phyloP scores from a whole-genome alignment of 2,113 vertebrate genomes.

The Apteryx mantelli region DNA sequence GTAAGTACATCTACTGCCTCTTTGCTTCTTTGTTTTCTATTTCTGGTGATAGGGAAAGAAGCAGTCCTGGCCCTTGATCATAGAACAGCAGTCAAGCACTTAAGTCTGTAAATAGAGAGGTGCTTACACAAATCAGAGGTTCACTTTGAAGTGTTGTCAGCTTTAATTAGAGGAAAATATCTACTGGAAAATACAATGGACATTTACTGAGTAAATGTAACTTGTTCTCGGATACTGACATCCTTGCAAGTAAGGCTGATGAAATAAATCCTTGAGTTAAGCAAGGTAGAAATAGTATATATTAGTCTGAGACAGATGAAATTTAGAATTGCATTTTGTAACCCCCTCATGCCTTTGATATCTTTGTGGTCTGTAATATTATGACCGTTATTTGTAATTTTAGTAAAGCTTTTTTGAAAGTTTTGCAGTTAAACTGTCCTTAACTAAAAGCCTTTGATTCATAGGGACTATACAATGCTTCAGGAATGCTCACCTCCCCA shows the following conservation, averaged over 20 bases:
- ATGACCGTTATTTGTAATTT: not conserved
- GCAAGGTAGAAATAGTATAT: not conserved
- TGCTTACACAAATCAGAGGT: not conserved
- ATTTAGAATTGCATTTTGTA: not conserved
- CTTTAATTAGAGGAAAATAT: not conserved
- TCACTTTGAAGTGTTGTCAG: not conserved
- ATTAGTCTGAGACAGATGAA: not conserved
- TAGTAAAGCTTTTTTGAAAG: not conserved
- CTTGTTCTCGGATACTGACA: not conserved
- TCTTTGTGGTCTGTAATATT: not conserved
- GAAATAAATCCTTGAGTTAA: not conserved
- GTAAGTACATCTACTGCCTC: not conserved
- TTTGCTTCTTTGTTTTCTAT: not conserved
- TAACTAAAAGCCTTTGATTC: not conserved
- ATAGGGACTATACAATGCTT: not conserved
- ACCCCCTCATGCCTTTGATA: not conserved
- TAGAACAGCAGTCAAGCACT: not conserved
- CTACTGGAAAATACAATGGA: not conserved
- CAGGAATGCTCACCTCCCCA: not conserved
- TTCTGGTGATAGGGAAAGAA: not conserved
- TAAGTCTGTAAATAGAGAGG: not conserved
- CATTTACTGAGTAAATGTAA: not conserved
- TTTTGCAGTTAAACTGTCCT: not conserved
- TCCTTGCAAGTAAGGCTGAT: not conserved
- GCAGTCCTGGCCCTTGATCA: not conserved